Conservation (phyloP, 2,113 vertebrate species). For the Clarias magur region DNA sequence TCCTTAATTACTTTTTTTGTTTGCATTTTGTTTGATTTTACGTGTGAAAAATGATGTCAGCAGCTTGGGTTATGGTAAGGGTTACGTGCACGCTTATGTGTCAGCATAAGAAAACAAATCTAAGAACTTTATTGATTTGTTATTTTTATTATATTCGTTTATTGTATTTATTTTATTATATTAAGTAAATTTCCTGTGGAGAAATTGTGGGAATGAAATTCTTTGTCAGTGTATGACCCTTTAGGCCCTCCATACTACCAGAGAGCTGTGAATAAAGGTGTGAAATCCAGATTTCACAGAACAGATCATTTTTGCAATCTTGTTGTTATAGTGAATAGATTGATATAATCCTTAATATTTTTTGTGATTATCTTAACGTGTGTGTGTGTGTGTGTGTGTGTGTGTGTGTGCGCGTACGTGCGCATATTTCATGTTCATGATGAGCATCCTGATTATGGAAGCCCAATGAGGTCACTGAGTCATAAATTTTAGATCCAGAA, state of each 20-base stretch:
- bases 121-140: too few species aligned
- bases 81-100: background rate
- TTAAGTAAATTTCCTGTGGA: background rate
- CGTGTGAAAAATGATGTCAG: too few species aligned
- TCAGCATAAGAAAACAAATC: background rate
- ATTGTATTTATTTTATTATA: too few species aligned
- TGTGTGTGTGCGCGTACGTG: background rate
- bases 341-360: background rate
- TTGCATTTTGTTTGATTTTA: background rate
- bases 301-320: background rate
- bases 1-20: background rate
- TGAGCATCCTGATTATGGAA: background rate
- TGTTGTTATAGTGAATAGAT: background rate
- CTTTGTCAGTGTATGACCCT: background rate
- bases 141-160: too few species aligned
- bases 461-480: background rate
- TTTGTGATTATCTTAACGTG: background rate
- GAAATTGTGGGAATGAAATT: background rate
- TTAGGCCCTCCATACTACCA: background rate
- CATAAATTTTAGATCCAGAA: background rate
- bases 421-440: background rate
- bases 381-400: conserved; percentile 12
- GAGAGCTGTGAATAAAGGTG: background rate
- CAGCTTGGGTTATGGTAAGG: too few species aligned
- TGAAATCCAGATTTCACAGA: background rate